Evolutionary conservation across 2,888 invertebrate genomes (phyloP).

Genomic region (Pseudococcus jackbeardsleyi): DNA sequence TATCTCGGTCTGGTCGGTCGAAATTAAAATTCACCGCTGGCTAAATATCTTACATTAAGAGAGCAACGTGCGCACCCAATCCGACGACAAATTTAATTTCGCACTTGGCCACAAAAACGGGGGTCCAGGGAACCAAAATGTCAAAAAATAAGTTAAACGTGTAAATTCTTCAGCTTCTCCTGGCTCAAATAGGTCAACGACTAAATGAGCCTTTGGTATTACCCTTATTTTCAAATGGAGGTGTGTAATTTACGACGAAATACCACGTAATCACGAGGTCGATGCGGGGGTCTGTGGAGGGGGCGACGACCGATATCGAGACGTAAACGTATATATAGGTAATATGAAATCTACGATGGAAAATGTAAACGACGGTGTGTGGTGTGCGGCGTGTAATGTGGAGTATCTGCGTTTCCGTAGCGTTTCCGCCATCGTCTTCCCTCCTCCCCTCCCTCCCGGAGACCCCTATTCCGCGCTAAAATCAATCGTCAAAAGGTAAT

Average conservation of each 20-base stretch:
- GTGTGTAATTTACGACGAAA: neutral
- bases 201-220: neutral
- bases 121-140: neutral
- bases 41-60: slow-evolving; percentile 17
- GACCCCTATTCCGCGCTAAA: neutral
- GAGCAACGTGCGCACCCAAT: neutral
- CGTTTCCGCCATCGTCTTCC: neutral
- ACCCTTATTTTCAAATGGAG: neutral
- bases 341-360: neutral
- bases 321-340: neutral
- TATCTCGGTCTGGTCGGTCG: neutral
- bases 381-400: neutral
- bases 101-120: neutral
- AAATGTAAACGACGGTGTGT: neutral
- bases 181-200: slow-evolving; percentile 1
- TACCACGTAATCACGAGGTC: neutral
- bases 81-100: slow-evolving; percentile 3
- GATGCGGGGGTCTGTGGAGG: neutral
- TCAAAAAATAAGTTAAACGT: neutral
- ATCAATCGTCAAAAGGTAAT: slow-evolving; percentile 50
- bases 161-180: neutral
- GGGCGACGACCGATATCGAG: neutral
- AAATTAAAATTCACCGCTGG: neutral
- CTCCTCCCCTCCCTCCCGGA: neutral
- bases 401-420: neutral